These are phyloP conservation scores for Entomobrya multifasciata DNA, from an alignment of 2,888 invertebrate genomes.

Conservation along the genomic window DNA sequence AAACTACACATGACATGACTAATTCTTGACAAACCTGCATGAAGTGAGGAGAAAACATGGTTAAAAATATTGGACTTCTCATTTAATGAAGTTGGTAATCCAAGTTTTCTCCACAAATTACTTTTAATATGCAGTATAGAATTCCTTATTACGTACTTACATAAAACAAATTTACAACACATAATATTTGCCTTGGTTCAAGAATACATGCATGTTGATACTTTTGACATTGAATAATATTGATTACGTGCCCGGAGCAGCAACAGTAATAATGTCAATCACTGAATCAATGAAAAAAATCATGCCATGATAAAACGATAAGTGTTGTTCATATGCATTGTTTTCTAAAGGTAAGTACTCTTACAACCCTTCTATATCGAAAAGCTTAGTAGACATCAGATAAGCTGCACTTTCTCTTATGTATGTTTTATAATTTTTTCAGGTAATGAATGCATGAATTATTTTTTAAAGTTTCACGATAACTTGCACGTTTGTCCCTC, in stretches of 20 bases:
- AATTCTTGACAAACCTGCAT: no score
- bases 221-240: constrained; percentile 56
- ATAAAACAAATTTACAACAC: not conserved
- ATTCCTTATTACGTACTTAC: no score
- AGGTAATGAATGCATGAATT: not conserved
- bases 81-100: no score
- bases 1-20: no score
- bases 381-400: no score
- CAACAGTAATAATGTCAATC: constrained; percentile 49
- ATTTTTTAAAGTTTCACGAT: not conserved
- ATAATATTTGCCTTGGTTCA: constrained; percentile 15
- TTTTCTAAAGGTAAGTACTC: no score
- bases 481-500: not conserved
- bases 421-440: not conserved
- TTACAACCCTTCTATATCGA: no score
- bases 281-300: not conserved
- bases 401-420: not conserved
- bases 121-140: no score
- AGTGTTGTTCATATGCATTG: no score
- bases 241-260: constrained; percentile 59
- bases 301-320: not conserved
- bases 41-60: no score
- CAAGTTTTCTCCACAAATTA: no score
- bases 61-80: no score
- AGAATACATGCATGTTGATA: constrained; percentile 1